Evolutionary conservation across 2,113 vertebrate genomes (phyloP).

Genomic region (Entomyzon cyanotis): DNA sequence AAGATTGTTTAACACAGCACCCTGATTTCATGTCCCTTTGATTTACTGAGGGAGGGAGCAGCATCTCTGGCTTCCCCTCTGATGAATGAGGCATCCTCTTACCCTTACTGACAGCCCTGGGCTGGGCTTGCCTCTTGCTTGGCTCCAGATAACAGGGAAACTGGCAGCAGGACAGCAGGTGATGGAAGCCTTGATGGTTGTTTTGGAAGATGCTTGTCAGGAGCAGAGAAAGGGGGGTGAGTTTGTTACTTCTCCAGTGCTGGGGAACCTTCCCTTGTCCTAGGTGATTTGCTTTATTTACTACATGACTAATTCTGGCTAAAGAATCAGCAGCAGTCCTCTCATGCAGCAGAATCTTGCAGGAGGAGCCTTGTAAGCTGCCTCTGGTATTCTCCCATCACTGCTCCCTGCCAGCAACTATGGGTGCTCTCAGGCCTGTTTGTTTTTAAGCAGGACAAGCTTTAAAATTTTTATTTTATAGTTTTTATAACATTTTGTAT

Average conservation of each 20-base stretch:
- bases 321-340: neutral
- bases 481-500: neutral
- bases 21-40: neutral
- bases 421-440: accelerated
- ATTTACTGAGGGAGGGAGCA: neutral
- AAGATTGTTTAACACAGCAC: neutral
- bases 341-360: too few species aligned
- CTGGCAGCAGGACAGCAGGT: neutral
- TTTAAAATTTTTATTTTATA: neutral
- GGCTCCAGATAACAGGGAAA: neutral
- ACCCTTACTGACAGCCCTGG: neutral
- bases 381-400: accelerated
- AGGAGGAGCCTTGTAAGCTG: neutral
- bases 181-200: neutral
- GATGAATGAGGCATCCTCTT: neutral
- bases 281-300: accelerated
- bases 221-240: neutral
- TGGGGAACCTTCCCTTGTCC: too few species aligned
- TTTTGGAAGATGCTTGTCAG: neutral
- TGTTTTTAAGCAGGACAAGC: neutral
- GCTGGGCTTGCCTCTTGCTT: neutral
- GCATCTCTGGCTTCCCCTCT: neutral
- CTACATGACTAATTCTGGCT: neutral
- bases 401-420: neutral
- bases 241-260: neutral